Base-by-base conservation (phyloP, 2,113 vertebrate genomes). In the Porphyrio hochstetteri region DNA sequence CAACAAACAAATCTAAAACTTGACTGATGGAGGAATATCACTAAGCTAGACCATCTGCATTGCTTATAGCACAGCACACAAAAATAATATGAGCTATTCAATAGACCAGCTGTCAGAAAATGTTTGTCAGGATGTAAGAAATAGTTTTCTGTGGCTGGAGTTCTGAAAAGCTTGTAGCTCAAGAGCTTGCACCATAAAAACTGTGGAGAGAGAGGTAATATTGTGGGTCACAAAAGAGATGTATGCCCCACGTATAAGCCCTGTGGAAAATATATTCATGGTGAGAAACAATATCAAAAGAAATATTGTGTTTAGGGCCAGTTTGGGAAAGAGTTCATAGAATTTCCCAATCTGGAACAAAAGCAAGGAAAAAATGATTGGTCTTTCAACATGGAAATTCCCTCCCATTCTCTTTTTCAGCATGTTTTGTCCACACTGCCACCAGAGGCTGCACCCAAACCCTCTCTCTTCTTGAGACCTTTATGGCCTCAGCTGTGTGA, bases 1-100 rank as follows among this genome's bases (percentile, higher is more conserved):
- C 46, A 84, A 38, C 60, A 92, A 91, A 81, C 60, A 88, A 92
- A 94, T 89, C 81, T 80, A 79, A 94, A 88, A 86, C 67, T 96
- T 96, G 94, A 96, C 86, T 96, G 96, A 93, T 35, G 56, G 86
- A 79, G 52, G 91, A 91, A 60, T 93, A 95, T 92, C 88, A 85
- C 82, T 93, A 90, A 92, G 52, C 91, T 90, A 87, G 67, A 90
- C 79, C 88, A 94, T 92, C 78, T 96, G 94, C 96, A 94, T 94
- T 96, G 88, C 92, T 94, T 95, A 96, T 90, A 94, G 86, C 75
- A 82, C 46, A 88, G 64, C 92, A 91, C 59, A 93, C 82, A 95
- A 82, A 95, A 92, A 86, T 91, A 93, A 96, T 92, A 80, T 53
- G 70, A 93, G 60, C 75, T 82, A 88, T 96, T 96, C 82, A 88